Evolutionary conservation across 2,888 invertebrate species (phyloP), one percentile per base, ranked within the genome.

Genomic region (Pterostichus niger): DNA sequence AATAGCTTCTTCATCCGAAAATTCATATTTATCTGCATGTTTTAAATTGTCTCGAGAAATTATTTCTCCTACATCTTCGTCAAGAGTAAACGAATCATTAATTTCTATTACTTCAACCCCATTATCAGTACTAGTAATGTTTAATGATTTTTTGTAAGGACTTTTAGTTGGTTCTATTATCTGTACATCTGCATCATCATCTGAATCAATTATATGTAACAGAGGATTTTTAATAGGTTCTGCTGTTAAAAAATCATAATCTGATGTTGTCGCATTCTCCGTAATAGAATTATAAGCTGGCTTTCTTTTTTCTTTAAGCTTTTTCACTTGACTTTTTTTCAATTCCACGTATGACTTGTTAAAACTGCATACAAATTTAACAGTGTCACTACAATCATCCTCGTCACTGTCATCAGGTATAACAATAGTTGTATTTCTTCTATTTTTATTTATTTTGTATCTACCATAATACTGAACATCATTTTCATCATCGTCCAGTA

Each of bases 401-500:
- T 71, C 83, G 11, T 83, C 83, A 31, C 68, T 76, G 59, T 80
- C 79, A 44, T 79, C 83, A 5, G 76, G 6, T 15, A 83, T 59
- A 15, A 44, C 80, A 6, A 80, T 24, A 49, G 44, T 71, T 17
- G 24, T 2, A 24, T 24, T 24, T 24, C 24, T 24, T 3, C 13
- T 56, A 17, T 7, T 56, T 17, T 64, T 31, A 6, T 81, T 17
- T 49, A 80, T 35, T 15, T 56, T 56, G 40, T 83, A 83, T 46
- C 76, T 76, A 64, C 75, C 68, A 54, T 35, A 54, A 59, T 73
- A 77, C 40, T 82, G 11, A 44, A 83, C 75, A 46, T 83, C 82
- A 10, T 83, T 71, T 44, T 83, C 82, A 68, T 84, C 82, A n/a
- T 82, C 84, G 82, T 83, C 84, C 49, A 81, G 61, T 54, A 84